Conservation (phyloP, 2,113 vertebrate species). For the Aptenodytes patagonicus region DNA sequence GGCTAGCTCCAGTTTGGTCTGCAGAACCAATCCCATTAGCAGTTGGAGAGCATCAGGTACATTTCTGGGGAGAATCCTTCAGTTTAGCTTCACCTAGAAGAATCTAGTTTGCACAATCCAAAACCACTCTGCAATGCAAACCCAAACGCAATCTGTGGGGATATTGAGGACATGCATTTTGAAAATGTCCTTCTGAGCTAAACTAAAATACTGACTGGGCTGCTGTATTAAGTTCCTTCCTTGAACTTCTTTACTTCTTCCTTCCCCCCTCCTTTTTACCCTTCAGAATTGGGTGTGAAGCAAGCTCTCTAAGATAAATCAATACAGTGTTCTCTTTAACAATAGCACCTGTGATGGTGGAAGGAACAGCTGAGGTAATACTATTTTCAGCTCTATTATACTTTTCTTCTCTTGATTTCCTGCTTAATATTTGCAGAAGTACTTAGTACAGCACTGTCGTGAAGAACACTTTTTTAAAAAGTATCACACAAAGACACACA, state of each 20-base stretch:
- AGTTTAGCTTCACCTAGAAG: not conserved
- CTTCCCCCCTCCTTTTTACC: not conserved
- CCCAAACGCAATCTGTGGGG: not conserved
- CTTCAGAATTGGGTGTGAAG: not conserved
- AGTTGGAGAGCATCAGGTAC: not conserved
- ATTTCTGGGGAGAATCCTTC: not conserved
- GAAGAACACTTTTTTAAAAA: not conserved
- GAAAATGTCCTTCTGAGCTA: not conserved
- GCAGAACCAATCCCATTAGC: not conserved
- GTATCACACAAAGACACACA: not conserved
- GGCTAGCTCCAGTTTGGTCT: not conserved
- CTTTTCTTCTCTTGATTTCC: not conserved
- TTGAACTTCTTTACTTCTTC: not conserved
- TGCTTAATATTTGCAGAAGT: not conserved
- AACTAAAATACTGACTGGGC: not conserved
- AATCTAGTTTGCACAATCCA: not conserved
- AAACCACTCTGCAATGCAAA: not conserved
- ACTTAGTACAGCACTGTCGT: not conserved
- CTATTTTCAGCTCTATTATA: not conserved
- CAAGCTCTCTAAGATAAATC: not conserved
- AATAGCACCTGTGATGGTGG: not conserved
- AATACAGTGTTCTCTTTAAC: not conserved
- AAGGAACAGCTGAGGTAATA: not conserved
- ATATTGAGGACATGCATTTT: not conserved
- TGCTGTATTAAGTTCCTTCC: not conserved